A percentile compares a stretch with the other conserved stretches of the same genome.
Conservation (phyloP, 2,888 invertebrate species). For the Eupeodes latifasciatus region DNA sequence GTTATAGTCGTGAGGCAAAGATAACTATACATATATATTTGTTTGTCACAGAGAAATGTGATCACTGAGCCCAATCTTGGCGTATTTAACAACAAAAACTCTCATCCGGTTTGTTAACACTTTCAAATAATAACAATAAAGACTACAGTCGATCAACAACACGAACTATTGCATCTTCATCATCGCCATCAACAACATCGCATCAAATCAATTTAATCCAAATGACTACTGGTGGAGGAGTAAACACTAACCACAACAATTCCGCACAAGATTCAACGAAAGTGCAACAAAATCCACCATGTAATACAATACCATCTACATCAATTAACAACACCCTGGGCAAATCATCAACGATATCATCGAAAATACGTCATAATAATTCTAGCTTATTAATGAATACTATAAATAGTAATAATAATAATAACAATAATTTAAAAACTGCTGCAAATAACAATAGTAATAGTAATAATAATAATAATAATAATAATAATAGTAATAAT, state of each 20-base stretch:
- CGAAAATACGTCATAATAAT: constrained; percentile 60
- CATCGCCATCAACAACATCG: neutral
- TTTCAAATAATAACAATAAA: constrained; percentile 40
- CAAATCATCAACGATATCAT: constrained; percentile 52
- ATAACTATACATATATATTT: neutral
- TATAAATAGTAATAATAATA: constrained; percentile 44
- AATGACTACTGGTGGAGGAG: constrained; percentile 68
- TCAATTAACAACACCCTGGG: constrained; percentile 41
- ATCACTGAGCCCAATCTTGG: constrained; percentile 56
- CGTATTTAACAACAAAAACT: constrained; percentile 42
- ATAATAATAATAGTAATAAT: constrained; percentile 36
- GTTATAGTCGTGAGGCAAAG: too few species aligned
- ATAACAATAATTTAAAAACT: constrained; percentile 14
- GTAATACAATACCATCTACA: constrained; percentile 55
- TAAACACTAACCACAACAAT: constrained; percentile 34
- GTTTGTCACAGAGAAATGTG: constrained; percentile 63
- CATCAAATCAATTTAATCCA: constrained; percentile 48
- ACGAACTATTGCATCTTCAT: constrained; percentile 4
- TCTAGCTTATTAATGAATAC: constrained; percentile 42
- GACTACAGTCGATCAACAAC: constrained; percentile 43
- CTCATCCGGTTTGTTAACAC: constrained; percentile 31
- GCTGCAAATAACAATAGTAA: constrained; percentile 44
- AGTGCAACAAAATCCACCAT: constrained; percentile 51
- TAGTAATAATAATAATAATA: constrained; percentile 39
- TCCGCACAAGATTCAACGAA: constrained; percentile 34